Base-by-base conservation (phyloP, 2,113 vertebrate genomes). In the Oryzias woworae region DNA sequence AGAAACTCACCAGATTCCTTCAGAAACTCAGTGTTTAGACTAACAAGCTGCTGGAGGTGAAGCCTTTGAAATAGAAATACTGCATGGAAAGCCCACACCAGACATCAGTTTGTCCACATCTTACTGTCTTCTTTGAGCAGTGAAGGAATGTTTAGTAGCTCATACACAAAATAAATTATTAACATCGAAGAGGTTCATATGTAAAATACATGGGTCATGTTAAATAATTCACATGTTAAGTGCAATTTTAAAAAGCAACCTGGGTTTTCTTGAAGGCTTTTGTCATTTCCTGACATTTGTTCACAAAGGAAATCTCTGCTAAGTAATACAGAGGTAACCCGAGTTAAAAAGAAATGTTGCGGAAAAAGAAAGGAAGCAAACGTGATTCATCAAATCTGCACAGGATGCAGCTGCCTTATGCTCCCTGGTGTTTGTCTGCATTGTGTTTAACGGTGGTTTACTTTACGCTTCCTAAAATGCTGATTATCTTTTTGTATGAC, bases 401-500 rank as follows among this genome's bases (percentile, higher is more conserved):
- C 82, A 86, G 87, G 87, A 89, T 88, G 74, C 87, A 89, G 75
- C 85, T 86, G 84, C 77, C 61, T 59, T 51, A 28, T 78, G 67
- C 69, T 36, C 47, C 41, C 62, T 51, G 48, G 45, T 59, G 53
- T 63, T 58, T 74, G 75, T 70, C 36, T 68, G 66, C 18, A 15
- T 53, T 13, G 1, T 57, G 53, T 53, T 28, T 31, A 48, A 47
- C 58, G 58, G 23, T 16, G 16, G 52, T 69, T 75, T 68, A 12
- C 26, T 13, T 50, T 8, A 48, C 44, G 4, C 46, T 20, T 62
- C 51, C 18, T 45, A 51, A 48, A 65, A 52, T 20, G 63, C 41
- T 46, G 50, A 71, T 64, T 69, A 48, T 31, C 14, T 41, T 45
- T 66, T 17, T 62, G 46, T 50, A 41, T 23, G 4, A 55, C 48